phyloP scores from a whole-genome alignment of 2,888 invertebrate genomes.

The Hirtodrosophila confusa region DNA sequence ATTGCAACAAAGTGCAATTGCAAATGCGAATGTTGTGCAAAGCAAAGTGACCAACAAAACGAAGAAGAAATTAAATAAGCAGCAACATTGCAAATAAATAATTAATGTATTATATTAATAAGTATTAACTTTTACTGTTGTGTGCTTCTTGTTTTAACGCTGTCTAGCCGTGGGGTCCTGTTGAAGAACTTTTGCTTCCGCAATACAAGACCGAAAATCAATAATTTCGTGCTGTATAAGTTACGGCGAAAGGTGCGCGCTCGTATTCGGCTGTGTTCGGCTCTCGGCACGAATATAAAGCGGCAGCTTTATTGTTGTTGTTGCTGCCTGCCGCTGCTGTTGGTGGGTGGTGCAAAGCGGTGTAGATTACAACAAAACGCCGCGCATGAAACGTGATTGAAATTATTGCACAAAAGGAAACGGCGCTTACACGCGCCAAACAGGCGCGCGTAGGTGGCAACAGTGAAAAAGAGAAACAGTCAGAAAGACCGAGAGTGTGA shows the following conservation, averaged over 20 bases:
- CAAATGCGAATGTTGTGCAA: slow-evolving; percentile 37
- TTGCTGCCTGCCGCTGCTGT: slow-evolving; percentile 29
- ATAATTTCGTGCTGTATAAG: slow-evolving; percentile 83
- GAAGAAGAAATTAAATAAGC: slow-evolving; percentile 4
- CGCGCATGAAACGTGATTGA: slow-evolving; percentile 75
- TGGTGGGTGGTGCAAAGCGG: slow-evolving; percentile 38
- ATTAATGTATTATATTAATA: not conserved
- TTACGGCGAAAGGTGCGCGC: slow-evolving; percentile 82
- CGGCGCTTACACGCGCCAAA: slow-evolving; percentile 72
- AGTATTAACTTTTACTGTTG: slow-evolving; percentile 3
- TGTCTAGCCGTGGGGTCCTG: slow-evolving; percentile 57
- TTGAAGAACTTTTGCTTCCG: slow-evolving; percentile 73
- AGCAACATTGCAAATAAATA: not conserved
- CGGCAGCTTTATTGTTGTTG: slow-evolving; percentile 32
- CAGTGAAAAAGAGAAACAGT: slow-evolving; percentile 23
- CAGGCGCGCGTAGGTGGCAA: slow-evolving; percentile 65
- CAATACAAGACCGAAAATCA: slow-evolving; percentile 77
- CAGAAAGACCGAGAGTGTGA: slow-evolving; percentile 17
- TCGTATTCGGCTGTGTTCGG: slow-evolving; percentile 34
- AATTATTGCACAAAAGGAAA: slow-evolving; percentile 76
- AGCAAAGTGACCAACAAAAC: slow-evolving; percentile 26
- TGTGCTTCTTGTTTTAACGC: slow-evolving; percentile 22
- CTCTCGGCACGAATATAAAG: slow-evolving; percentile 44
- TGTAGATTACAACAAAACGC: slow-evolving; percentile 52
- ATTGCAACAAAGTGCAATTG: slow-evolving; percentile 47